These are phyloP conservation scores for Geopemphigus sp. DNA, from an alignment of 1,140 invertebrate species.

Conservation along the genomic window DNA sequence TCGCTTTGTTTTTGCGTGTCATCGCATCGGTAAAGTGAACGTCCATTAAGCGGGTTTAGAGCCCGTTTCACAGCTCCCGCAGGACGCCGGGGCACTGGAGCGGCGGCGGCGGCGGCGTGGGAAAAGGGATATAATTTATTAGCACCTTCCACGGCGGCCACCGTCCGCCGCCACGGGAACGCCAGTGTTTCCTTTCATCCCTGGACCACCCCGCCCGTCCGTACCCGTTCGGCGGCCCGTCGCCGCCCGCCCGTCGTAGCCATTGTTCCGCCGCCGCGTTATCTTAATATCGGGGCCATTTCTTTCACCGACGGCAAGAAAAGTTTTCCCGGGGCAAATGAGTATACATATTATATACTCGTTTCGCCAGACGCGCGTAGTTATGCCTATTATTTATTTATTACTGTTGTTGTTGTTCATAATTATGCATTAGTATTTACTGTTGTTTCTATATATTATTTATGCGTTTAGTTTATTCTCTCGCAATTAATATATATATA, in stretches of 20 bases:
- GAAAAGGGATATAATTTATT: slow-evolving; percentile 44
- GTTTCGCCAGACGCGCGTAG: too few species aligned
- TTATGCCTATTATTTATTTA: too few species aligned
- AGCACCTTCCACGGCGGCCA: background rate
- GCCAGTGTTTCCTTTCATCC: background rate
- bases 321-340: too few species aligned
- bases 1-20: slow-evolving; percentile 48
- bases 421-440: too few species aligned
- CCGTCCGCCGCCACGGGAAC: background rate
- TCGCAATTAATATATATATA: too few species aligned
- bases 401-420: too few species aligned
- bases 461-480: too few species aligned
- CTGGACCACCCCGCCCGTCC: too few species aligned
- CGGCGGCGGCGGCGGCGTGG: background rate
- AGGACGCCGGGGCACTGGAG: background rate
- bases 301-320: too few species aligned
- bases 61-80: slow-evolving; percentile 45
- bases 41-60: slow-evolving; percentile 49
- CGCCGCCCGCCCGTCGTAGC: background rate
- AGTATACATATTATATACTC: too few species aligned
- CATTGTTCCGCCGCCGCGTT: background rate
- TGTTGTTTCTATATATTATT: too few species aligned
- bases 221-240: background rate
- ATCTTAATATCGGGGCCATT: background rate
- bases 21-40: slow-evolving; percentile 49